phyloP scores from a whole-genome alignment of 2,888 invertebrate genomes.

The Nymphalis polychloros region DNA sequence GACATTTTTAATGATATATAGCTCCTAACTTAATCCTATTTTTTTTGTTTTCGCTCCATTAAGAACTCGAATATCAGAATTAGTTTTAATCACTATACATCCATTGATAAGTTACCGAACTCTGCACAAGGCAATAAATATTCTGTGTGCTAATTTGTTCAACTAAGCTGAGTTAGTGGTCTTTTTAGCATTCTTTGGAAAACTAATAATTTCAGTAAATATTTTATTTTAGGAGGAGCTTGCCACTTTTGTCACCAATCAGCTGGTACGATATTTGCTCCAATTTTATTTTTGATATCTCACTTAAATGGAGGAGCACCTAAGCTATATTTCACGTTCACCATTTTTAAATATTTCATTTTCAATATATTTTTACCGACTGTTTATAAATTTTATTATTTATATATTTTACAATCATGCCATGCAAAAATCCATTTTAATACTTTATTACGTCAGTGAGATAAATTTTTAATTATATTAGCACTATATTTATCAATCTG shows the following conservation, averaged over 20 bases:
- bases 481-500: not conserved
- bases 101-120: no score
- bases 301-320: conserved; percentile 24
- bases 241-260: conserved; percentile 74
- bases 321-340: conserved; percentile 19
- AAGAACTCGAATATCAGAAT: not conserved
- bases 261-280: conserved; percentile 53
- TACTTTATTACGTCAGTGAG: no score
- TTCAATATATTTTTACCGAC: not conserved
- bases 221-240: conserved; percentile 75
- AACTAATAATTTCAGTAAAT: conserved; percentile 30
- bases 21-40: no score
- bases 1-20: no score
- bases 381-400: no score
- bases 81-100: no score
- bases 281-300: conserved; percentile 9
- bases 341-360: not conserved
- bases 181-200: conserved; percentile 1
- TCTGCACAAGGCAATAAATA: not conserved
- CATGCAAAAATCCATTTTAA: no score
- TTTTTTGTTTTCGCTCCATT: no score
- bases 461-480: no score
- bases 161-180: conserved; percentile 32
- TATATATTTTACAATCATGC: no score
- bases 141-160: conserved; percentile 20